Percentiles rank a stretch among this genome's conserved stretches.
These are phyloP conservation scores for Nansenia antarctica DNA, from an alignment of 2,113 vertebrate species.

Conservation along the genomic window DNA sequence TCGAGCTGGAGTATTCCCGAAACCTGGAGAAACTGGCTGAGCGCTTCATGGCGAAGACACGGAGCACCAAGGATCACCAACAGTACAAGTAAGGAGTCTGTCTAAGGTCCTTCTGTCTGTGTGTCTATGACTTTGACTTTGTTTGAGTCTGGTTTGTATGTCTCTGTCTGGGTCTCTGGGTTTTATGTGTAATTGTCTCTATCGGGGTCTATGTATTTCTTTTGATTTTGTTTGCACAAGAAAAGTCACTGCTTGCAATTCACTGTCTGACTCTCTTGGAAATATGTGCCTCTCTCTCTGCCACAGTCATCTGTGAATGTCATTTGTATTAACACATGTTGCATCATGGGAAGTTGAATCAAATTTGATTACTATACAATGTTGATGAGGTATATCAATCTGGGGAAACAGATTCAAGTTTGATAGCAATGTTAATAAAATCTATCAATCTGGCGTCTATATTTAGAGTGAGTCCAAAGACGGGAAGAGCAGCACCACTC, in stretches of 20 bases:
- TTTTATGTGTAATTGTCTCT: not conserved
- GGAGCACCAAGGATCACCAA: constrained; percentile 98
- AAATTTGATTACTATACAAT: constrained; percentile 5
- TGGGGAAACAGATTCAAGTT: not conserved
- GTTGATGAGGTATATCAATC: constrained; percentile 4
- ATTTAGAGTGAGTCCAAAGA: constrained; percentile 1
- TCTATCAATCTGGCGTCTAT: constrained; percentile 1
- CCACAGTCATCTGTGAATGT: not conserved
- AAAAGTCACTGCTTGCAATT: not conserved
- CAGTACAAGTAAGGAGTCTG: constrained; percentile 89
- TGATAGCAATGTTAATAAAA: constrained; percentile 15
- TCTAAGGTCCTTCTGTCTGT: constrained; percentile 13
- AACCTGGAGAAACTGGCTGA: constrained; percentile 97
- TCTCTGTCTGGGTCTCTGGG: not conserved
- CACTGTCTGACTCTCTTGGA: not conserved
- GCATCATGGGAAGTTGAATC: constrained; percentile 8
- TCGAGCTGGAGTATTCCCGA: constrained; percentile 97
- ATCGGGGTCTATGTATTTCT: not conserved
- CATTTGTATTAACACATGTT: not conserved
- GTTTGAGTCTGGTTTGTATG: not conserved
- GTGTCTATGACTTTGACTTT: constrained; percentile 11
- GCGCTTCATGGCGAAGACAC: constrained; percentile 98
- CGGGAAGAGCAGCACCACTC: not conserved
- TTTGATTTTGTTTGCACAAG: not conserved
- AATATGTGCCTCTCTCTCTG: not conserved